Percentiles rank a stretch among this genome's conserved stretches.
phyloP scores from a whole-genome alignment of 2,888 invertebrate species.

The Drosophila tanythrix region DNA sequence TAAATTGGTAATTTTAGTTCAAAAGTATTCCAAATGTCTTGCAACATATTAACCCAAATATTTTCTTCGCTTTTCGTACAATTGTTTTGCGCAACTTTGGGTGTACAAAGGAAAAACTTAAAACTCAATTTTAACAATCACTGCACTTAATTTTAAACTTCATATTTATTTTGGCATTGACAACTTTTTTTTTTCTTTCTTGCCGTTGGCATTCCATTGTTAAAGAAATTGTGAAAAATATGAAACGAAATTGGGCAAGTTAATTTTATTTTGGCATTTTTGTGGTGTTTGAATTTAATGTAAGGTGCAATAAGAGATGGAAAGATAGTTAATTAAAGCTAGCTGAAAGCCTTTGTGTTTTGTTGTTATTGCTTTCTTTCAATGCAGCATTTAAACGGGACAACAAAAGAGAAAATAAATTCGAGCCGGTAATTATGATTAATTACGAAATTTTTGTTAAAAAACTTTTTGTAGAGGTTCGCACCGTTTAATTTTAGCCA shows the following conservation, averaged over 20 bases:
- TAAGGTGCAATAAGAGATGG: conserved; percentile 12
- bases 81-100: conserved; percentile 34
- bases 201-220: conserved; percentile 47
- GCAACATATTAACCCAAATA: conserved; percentile 34
- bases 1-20: background rate
- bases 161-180: conserved; percentile 69
- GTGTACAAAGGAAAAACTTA: conserved; percentile 42
- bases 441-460: conserved; percentile 39
- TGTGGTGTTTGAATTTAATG: conserved; percentile 35
- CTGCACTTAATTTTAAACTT: conserved; percentile 62
- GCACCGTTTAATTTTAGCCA: background rate
- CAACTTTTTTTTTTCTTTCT: conserved; percentile 50
- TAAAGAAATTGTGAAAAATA: conserved; percentile 64
- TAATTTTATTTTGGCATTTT: conserved; percentile 35
- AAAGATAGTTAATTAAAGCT: conserved; percentile 57
- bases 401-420: conserved; percentile 34
- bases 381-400: conserved; percentile 44
- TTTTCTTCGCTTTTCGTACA: background rate
- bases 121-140: conserved; percentile 58
- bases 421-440: conserved; percentile 60
- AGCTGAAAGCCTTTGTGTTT: conserved; percentile 23
- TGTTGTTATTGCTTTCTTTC: background rate
- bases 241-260: conserved; percentile 47
- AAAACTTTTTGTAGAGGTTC: background rate
- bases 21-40: conserved; percentile 12